Percentiles rank a stretch among this genome's conserved stretches.
These are phyloP conservation scores for Bujurquina vittata DNA, from an alignment of 2,113 vertebrate genomes.

Conservation along the genomic window DNA sequence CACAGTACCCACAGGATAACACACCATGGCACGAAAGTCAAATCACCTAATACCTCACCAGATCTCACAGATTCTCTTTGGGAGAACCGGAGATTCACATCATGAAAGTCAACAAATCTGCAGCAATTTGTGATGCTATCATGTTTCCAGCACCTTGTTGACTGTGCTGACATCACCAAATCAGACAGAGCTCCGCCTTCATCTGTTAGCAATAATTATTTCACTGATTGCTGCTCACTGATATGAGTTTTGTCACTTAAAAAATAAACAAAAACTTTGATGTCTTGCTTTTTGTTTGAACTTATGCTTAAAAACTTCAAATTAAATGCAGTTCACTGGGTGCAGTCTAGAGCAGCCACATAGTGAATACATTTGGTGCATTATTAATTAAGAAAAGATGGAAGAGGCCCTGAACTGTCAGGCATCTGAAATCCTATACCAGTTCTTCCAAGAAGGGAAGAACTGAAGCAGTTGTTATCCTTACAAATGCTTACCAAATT, in stretches of 20 bases:
- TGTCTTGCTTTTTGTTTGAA: neutral
- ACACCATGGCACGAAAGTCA: too few relatives aligned
- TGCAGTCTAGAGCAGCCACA: neutral
- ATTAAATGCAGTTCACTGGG: neutral
- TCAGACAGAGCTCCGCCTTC: neutral
- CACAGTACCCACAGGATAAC: too few relatives aligned
- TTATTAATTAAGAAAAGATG: neutral
- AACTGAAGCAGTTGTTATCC: neutral
- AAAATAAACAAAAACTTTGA: neutral
- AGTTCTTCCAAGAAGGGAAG: neutral
- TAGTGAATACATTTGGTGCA: neutral
- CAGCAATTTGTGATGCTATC: too few relatives aligned
- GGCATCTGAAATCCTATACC: neutral
- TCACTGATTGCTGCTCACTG: neutral
- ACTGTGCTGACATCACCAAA: neutral
- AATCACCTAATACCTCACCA: too few relatives aligned
- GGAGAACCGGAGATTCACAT: too few relatives aligned
- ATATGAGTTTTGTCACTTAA: neutral
- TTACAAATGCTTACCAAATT: neutral
- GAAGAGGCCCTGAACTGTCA: neutral
- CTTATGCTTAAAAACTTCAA: neutral
- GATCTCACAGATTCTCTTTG: too few relatives aligned
- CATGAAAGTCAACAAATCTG: too few relatives aligned
- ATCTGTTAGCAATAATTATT: neutral
- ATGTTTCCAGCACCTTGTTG: too few relatives aligned